A percentile compares a stretch with the other conserved stretches of the same genome.
These are phyloP conservation scores for Fistularia tabacaria DNA, from an alignment of 2,797 vertebrate species.

Conservation along the genomic window DNA sequence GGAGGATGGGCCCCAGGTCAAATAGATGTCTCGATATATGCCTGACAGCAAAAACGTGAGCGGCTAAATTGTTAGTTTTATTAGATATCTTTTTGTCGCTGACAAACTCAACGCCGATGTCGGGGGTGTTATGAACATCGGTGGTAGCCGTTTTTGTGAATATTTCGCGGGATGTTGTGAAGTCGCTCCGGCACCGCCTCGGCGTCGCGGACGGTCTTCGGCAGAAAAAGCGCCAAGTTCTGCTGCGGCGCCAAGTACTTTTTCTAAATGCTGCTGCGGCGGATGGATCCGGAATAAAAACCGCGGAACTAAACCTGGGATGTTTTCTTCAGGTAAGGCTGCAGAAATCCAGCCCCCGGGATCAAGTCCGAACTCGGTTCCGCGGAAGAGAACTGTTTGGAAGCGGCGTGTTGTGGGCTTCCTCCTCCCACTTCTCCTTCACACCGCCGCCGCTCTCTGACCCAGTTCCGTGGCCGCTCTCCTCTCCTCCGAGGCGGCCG, in stretches of 20 bases:
- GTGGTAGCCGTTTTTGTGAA: no score
- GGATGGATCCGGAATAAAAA: neutral
- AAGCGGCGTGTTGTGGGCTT: constrained; percentile 32
- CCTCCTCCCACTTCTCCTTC: constrained; percentile 37
- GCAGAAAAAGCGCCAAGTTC: constrained; percentile 82
- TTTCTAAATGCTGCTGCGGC: constrained; percentile 1
- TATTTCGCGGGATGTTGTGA: neutral
- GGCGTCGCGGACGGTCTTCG: constrained; percentile 38
- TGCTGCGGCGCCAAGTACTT: constrained; percentile 28
- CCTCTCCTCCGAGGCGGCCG: constrained; percentile 5
- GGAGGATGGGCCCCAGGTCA: constrained; percentile 1
- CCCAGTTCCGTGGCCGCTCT: constrained; percentile 31
- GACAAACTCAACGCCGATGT: no score
- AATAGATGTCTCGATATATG: constrained; percentile 24
- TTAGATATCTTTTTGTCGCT: no score
- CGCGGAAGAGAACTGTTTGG: constrained; percentile 11
- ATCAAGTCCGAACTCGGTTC: neutral
- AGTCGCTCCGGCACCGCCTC: neutral
- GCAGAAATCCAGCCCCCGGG: neutral
- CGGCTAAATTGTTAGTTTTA: no score
- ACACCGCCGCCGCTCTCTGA: constrained; percentile 25
- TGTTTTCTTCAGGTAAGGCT: constrained; percentile 42
- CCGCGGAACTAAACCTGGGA: constrained; percentile 2
- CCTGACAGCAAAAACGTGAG: constrained; percentile 24
- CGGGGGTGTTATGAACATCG: no score